phyloP scores from a whole-genome alignment of 2,888 invertebrate species.

The Tortrix viridana region DNA sequence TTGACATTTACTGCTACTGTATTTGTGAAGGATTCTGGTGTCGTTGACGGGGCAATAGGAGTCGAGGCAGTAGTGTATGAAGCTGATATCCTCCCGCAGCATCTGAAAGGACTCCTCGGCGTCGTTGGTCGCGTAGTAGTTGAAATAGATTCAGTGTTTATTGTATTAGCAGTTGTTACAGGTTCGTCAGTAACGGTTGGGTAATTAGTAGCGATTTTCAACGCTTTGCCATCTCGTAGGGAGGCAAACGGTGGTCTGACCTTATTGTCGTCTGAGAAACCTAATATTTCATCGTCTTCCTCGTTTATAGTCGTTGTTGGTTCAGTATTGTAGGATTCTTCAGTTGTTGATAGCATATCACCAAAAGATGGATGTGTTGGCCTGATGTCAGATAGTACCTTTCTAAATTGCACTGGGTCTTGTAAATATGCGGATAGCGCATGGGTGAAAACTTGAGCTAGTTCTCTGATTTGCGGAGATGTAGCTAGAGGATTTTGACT shows the following conservation, averaged over 20 bases:
- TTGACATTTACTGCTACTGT: conserved; percentile 66
- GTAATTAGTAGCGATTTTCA: conserved; percentile 61
- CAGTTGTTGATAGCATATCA: conserved; percentile 67
- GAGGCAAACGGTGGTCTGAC: conserved; percentile 53
- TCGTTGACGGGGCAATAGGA: conserved; percentile 53
- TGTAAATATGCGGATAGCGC: conserved; percentile 92
- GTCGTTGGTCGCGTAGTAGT: conserved; percentile 60
- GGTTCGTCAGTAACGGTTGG: conserved; percentile 53
- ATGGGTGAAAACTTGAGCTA: conserved; percentile 93
- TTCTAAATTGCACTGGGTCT: conserved; percentile 92
- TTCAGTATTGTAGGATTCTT: conserved; percentile 77
- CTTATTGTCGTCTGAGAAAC: conserved; percentile 88
- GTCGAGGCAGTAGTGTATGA: conserved; percentile 73
- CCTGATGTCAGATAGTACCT: conserved; percentile 89
- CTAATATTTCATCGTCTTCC: conserved; percentile 90
- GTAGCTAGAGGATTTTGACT: conserved; percentile 86
- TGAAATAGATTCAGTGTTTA: conserved; percentile 51
- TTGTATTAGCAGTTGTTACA: conserved; percentile 55
- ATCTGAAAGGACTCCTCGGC: conserved; percentile 66
- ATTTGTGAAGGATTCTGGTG: conserved; percentile 78
- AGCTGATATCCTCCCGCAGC: conserved; percentile 76
- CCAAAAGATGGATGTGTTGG: conserved; percentile 89
- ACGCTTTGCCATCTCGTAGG: conserved; percentile 74
- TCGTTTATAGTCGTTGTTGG: conserved; percentile 85
- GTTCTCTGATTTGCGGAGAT: conserved; percentile 88